A percentile compares a stretch with the other conserved stretches of the same genome.
phyloP scores from a whole-genome alignment of 37 sponge, comb jelly and placozoan genomes.

The Agelas oroides region DNA sequence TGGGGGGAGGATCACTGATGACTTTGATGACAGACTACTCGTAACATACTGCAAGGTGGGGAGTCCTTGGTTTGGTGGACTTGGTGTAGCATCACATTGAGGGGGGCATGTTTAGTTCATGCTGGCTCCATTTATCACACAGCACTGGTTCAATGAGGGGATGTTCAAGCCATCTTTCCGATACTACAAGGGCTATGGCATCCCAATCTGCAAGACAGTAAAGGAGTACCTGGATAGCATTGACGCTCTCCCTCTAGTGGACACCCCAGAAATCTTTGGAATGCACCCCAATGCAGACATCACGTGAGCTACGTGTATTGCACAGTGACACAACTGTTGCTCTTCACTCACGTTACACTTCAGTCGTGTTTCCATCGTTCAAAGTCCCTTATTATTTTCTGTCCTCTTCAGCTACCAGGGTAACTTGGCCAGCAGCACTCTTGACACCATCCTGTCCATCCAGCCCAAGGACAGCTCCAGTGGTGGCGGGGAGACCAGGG shows the following conservation, averaged over 20 bases:
- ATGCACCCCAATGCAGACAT: slow-evolving; percentile 99
- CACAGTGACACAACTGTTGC: too few relatives aligned
- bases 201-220: slow-evolving; percentile 80
- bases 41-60: slow-evolving; percentile 91
- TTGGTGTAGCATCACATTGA: too few relatives aligned
- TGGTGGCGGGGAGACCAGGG: slow-evolving; percentile 98
- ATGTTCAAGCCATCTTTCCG: slow-evolving; percentile 92
- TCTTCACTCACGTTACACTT: too few relatives aligned
- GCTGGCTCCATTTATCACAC: neutral
- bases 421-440: slow-evolving; percentile 84
- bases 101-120: too few relatives aligned
- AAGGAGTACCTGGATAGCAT: slow-evolving; percentile 92
- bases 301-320: slow-evolving; percentile 75
- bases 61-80: too few relatives aligned
- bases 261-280: slow-evolving; percentile 99
- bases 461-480: slow-evolving; percentile 97
- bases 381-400: too few relatives aligned
- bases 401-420: slow-evolving; percentile 82
- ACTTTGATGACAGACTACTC: slow-evolving; percentile 94
- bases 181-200: slow-evolving; percentile 97
- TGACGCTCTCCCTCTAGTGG: slow-evolving; percentile 90
- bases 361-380: too few relatives aligned
- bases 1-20: slow-evolving; percentile 97
- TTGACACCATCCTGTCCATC: slow-evolving; percentile 96
- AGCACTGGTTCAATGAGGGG: slow-evolving; percentile 94